Evolutionary conservation across 2,888 invertebrate genomes (phyloP), one percentile per base, ranked within the genome.

Genomic region (Epinotia bilunana): DNA sequence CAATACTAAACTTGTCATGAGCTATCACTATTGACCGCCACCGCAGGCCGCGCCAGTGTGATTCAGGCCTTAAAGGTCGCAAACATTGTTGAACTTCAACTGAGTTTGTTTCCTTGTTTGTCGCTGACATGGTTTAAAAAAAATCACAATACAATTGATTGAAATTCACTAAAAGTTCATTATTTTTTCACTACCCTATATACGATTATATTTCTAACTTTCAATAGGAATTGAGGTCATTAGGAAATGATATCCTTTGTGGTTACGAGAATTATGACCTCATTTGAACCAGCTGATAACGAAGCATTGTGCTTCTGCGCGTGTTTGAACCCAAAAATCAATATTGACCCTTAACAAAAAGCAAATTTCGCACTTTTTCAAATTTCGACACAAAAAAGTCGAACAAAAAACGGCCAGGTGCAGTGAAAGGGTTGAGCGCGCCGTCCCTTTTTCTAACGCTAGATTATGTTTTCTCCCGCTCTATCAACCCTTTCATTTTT

Each of bases 361-460:
- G 82, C 43, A 88, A 91, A 92, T 90, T 91, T 92, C 90, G 92
- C 93, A 93, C 90, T 90, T 92, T 93, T 92, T 90, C 81, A 90
- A 91, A 89, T 88, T 90, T 89, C 81, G 82, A 87, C 84, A 87
- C 87, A 90, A 89, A 91, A 91, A 87, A 83, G 83, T 81, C 77
- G 61, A 20, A 81, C 77, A 88, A 90, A 90, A 91, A 90, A 82
- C 81, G 86, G 86, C 93, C 93, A 94, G 93, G 92, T 93, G 93
- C 90, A 82, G 84, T 81, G 77, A 91, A 94, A 93, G 93, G 93
- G 93, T 93, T 94, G 84, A 85, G 73, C 76, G 68, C 3, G 28
- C 81, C 53, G 18, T 91, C 90, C 73, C 83, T 80, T 78, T 91
- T 69, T 70, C 83, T 39, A 46, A 65, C 58, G 68, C 79, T 78